phyloP scores from a whole-genome alignment of 1,140 invertebrate species.

The Leucophenga varia region DNA sequence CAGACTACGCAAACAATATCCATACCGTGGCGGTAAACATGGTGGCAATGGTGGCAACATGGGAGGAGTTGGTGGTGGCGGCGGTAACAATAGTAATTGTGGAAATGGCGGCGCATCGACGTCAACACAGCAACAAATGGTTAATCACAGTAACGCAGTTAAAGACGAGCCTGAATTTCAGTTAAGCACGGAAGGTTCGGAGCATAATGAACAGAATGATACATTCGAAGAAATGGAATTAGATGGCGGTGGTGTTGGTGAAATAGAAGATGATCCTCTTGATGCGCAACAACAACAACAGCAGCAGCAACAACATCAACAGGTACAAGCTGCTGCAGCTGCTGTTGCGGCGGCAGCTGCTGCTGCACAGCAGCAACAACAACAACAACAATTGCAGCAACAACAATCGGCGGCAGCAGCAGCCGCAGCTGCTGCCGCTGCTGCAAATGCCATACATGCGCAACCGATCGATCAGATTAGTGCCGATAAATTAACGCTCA shows the following conservation, averaged over 20 bases:
- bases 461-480: constrained; percentile 50
- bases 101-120: constrained; percentile 15
- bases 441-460: constrained; percentile 33
- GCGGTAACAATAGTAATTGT: constrained; percentile 6
- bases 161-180: constrained; percentile 49
- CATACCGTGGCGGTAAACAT: constrained; percentile 26
- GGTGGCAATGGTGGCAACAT: constrained; percentile 10
- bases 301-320: constrained; percentile 25
- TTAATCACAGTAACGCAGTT: constrained; percentile 31
- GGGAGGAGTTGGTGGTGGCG: constrained; percentile 9
- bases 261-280: constrained; percentile 45
- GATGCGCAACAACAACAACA: constrained; percentile 37
- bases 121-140: constrained; percentile 16
- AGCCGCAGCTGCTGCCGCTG: constrained; percentile 28
- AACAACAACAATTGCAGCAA: constrained; percentile 20
- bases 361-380: constrained; percentile 19
- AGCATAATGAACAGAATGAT: constrained; percentile 42
- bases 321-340: constrained; percentile 25
- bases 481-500: constrained; percentile 45
- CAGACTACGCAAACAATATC: constrained; percentile 53
- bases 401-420: constrained; percentile 12
- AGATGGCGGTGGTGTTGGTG: constrained; percentile 39
- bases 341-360: constrained; percentile 42
- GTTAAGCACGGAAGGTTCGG: constrained; percentile 41
- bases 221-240: constrained; percentile 50